phyloP scores from a whole-genome alignment of 2,888 invertebrate species.

The Acrobasis repandana region DNA sequence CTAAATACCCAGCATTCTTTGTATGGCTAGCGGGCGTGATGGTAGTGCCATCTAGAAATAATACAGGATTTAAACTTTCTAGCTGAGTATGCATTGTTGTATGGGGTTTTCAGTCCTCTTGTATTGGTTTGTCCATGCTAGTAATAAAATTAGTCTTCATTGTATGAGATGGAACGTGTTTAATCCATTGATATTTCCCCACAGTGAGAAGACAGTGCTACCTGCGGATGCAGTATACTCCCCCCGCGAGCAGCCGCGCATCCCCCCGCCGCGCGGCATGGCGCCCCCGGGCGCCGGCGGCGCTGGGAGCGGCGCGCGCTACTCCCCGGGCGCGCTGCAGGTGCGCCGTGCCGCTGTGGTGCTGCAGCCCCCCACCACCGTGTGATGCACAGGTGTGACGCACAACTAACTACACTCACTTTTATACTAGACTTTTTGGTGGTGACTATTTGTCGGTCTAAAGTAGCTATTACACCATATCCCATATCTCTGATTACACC shows the following conservation, averaged over 20 bases:
- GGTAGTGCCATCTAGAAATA: too few species aligned
- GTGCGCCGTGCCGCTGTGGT: constrained; percentile 95
- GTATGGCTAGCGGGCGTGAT: too few species aligned
- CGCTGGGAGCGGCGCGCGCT: constrained; percentile 79
- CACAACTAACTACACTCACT: constrained; percentile 28
- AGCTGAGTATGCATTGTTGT: too few species aligned
- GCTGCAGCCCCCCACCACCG: constrained; percentile 88
- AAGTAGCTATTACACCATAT: too few species aligned
- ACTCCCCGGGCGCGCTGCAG: constrained; percentile 91
- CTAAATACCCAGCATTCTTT: too few species aligned
- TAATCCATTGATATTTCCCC: neutral
- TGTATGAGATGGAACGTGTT: neutral
- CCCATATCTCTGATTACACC: too few species aligned
- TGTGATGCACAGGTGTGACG: constrained; percentile 32
- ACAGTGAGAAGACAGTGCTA: constrained; percentile 83
- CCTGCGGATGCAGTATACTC: constrained; percentile 90
- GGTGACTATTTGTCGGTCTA: too few species aligned
- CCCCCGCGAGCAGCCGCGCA: constrained; percentile 62
- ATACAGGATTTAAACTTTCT: too few species aligned
- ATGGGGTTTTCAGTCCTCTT: too few species aligned
- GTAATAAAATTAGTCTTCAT: too few species aligned
- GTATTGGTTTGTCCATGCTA: too few species aligned
- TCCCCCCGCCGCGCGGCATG: constrained; percentile 57
- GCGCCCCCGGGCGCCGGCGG: constrained; percentile 28
- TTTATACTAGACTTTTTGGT: constrained; percentile 31